Evolutionary conservation across 2,888 invertebrate species (phyloP), one percentile per base, ranked within the genome.

Genomic region (Papilio elwesi): DNA sequence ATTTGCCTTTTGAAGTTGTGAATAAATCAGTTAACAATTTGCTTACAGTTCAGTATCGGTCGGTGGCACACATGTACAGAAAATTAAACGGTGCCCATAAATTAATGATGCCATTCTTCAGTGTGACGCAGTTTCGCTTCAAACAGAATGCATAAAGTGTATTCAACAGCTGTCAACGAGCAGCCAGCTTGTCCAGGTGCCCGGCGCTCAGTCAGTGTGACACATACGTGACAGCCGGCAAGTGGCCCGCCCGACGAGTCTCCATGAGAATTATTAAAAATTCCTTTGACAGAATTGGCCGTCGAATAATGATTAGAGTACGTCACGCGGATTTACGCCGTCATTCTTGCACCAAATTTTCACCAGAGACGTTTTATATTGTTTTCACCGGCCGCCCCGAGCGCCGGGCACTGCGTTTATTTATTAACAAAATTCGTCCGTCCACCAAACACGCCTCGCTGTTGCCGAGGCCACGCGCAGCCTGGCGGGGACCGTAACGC

Each of bases 361-460:
- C 87, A 83, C 84, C 84, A 78, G 80, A 69, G 79, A 76, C 84
- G 89, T 90, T 90, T 91, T 87, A 84, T 76, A 87, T 87, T 86
- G 90, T 91, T 91, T 90, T 84, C 83, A 81, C 85, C 85, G 82
- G 82, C 83, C 84, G 81, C 85, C 85, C 85, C 87, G 88, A 84
- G 86, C 89, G 87, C 82, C 82, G 85, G 88, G 86, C 87, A 86
- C 87, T 87, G 88, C 92, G 91, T 92, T 93, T 92, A 93, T 93
- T 93, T 93, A 93, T 93, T 93, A 93, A 92, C 92, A 91, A 91
- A 92, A 91, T 90, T 92, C 92, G 90, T 85, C 87, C 87, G 85
- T 86, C 89, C 83, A 87, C 89, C 89, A 87, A 85, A 87, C 87
- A 85, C 87, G 86, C 87, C 84, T 83, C 82, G 82, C 79, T 9